Percentiles rank a stretch among this genome's conserved stretches.
These are phyloP conservation scores for Bufo gargarizans DNA, from an alignment of 2,113 vertebrate species.

Conservation along the genomic window DNA sequence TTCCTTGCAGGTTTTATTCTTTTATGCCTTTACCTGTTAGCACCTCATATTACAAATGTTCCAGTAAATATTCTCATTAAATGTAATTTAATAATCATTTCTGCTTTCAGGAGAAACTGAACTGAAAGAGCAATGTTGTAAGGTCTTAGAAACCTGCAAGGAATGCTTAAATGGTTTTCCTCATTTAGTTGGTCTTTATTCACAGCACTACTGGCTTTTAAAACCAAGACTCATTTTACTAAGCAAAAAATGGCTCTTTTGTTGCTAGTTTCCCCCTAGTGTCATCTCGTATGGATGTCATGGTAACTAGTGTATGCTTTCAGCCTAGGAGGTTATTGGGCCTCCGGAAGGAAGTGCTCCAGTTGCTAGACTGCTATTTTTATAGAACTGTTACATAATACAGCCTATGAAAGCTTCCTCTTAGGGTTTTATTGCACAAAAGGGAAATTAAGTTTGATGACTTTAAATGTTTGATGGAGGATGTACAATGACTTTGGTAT, in stretches of 20 bases:
- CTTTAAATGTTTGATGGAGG: conserved; percentile 77
- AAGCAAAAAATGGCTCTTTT: conserved; percentile 80
- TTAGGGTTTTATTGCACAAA: conserved; percentile 80
- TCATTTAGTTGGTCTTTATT: conserved; percentile 67
- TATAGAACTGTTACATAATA: conserved; percentile 82
- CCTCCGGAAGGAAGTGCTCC: conserved; percentile 84
- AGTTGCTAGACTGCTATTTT: conserved; percentile 77
- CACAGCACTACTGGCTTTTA: conserved; percentile 71
- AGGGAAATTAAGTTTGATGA: conserved; percentile 89
- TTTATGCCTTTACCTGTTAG: background rate
- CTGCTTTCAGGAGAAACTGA: conserved; percentile 34
- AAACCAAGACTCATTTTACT: conserved; percentile 77
- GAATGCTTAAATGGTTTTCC: conserved; percentile 72
- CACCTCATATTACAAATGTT: background rate
- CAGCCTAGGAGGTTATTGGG: conserved; percentile 78
- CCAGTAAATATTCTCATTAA: background rate
- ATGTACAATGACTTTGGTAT: conserved; percentile 78
- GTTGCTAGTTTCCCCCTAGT: conserved; percentile 76
- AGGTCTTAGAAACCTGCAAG: conserved; percentile 71
- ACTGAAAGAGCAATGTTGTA: conserved; percentile 63
- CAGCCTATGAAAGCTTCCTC: conserved; percentile 81
- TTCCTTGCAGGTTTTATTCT: background rate
- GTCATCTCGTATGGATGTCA: conserved; percentile 81
- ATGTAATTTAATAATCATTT: conserved; percentile 28
- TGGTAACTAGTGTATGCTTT: conserved; percentile 78